A percentile compares a stretch with the other conserved stretches of the same genome.
These are phyloP conservation scores for Saccostrea echinata DNA, from an alignment of 1,140 invertebrate genomes.

Conservation along the genomic window DNA sequence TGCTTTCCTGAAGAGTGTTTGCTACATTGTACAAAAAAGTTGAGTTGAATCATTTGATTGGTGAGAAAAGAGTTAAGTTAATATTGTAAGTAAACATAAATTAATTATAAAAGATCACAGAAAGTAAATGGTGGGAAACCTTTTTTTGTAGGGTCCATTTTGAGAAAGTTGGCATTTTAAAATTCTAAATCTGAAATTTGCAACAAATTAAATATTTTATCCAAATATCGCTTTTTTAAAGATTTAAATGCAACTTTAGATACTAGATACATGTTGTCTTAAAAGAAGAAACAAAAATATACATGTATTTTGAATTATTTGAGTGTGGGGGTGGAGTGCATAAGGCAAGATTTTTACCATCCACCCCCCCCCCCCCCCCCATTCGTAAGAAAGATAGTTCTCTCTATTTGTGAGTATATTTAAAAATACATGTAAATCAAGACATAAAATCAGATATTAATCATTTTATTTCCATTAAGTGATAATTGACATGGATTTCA, in stretches of 20 bases:
- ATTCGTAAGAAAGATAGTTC: too few relatives aligned
- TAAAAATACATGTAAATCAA: not conserved
- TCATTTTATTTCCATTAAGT: not conserved
- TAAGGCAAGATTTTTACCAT: too few relatives aligned
- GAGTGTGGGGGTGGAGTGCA: too few relatives aligned
- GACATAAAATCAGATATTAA: not conserved
- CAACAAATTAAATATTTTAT: too few relatives aligned
- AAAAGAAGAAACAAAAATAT: too few relatives aligned
- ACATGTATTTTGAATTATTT: too few relatives aligned
- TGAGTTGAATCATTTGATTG: not conserved
- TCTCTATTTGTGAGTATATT: too few relatives aligned
- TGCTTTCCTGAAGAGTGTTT: not conserved
- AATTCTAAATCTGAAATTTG: not conserved
- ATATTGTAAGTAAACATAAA: conserved; percentile 17
- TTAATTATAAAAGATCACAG: conserved; percentile 4
- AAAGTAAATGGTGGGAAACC: not conserved
- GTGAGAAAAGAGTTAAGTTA: conserved; percentile 4
- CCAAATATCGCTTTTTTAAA: too few relatives aligned
- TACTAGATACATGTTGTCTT: too few relatives aligned
- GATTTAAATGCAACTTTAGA: too few relatives aligned
- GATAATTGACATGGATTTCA: not conserved
- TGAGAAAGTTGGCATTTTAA: not conserved
- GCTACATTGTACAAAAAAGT: not conserved
- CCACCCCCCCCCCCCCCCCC: too few relatives aligned
- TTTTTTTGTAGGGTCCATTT: not conserved